Base-by-base conservation (phyloP, 2,888 invertebrate species). In the Protula sp. region DNA sequence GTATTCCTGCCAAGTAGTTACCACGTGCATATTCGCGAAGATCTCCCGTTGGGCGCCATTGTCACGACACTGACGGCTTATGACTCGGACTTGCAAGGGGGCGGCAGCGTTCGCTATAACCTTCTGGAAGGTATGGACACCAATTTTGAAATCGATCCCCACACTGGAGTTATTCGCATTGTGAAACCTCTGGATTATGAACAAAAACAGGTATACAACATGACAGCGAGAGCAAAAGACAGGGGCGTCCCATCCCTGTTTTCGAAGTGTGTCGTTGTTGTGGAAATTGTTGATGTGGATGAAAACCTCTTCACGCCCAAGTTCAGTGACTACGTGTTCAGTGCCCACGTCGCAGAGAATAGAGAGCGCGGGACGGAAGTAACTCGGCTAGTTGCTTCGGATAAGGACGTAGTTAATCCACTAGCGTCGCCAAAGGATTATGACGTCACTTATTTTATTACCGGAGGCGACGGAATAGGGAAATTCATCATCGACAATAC, bases 251-350 rank as follows among this genome's bases (percentile, higher is more conserved):
- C 87, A 59, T 85, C 90, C 2, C 83, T 93, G 65, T 87, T 87
- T 63, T 87, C 92, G 1, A 89, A 90, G 74, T 88, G 91, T 61
- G 86, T 88, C 62, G 86, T 97, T 38, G 74, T 82, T 56, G 87
- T 97, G 57, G 92, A 94, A 82, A 80, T 83, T 64, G 89, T 91
- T 69, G 95, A 97, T 83, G 94, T 95, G 24, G 93, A 97, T 83
- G 95, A 95, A 83, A 95, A 95, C 82, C 84, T 87, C 59, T 87
- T 88, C 81, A 85, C 92, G 57, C 94, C 95, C 1, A 84, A 85
- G 67, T 95, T 95, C 81, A 85, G 86, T 57, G 91, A 90, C 79
- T 89, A 89, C 74, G 91, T 92, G 68, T 70, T 89, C 65, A 82
- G 85, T 63, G 90, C 89, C 55, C 84, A 84, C 69, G 89, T 95